Evolutionary conservation across 2,888 invertebrate species (phyloP).

Genomic region (Heliothis peltigera): DNA sequence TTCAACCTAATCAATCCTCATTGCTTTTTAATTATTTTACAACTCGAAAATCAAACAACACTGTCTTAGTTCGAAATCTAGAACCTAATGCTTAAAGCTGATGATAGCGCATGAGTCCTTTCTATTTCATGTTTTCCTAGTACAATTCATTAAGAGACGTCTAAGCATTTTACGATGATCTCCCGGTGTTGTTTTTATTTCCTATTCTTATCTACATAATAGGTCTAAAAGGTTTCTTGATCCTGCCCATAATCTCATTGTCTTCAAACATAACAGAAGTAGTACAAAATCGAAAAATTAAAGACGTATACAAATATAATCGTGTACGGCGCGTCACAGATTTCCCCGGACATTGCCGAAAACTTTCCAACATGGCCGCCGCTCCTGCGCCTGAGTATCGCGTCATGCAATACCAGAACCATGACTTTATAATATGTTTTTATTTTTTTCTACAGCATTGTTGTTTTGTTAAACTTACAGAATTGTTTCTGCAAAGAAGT

Average conservation of each 20-base stretch:
- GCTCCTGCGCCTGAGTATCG: slow-evolving; percentile 69
- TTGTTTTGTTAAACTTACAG: no score
- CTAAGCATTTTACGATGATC: neutral
- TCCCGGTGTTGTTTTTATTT: neutral
- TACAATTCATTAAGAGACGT: neutral
- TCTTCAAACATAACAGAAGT: no score
- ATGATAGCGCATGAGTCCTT: no score
- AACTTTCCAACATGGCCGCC: slow-evolving; percentile 78
- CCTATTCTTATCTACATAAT: neutral
- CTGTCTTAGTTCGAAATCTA: no score
- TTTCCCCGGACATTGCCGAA: slow-evolving; percentile 81
- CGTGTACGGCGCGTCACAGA: slow-evolving; percentile 66
- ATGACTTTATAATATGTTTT: slow-evolving; percentile 40
- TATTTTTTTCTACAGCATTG: neutral
- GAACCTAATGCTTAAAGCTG: no score
- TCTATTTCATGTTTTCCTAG: neutral
- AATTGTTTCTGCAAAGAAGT: neutral
- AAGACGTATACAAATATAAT: slow-evolving; percentile 53
- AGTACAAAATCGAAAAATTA: slow-evolving; percentile 1
- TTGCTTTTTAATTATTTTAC: no score
- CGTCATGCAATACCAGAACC: slow-evolving; percentile 72
- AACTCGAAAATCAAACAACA: no score
- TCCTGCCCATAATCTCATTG: no score
- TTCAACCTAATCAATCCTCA: no score
- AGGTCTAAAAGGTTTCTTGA: no score